Evolutionary conservation across 2,113 vertebrate genomes (phyloP).

Genomic region (Ellobius talpinus): DNA sequence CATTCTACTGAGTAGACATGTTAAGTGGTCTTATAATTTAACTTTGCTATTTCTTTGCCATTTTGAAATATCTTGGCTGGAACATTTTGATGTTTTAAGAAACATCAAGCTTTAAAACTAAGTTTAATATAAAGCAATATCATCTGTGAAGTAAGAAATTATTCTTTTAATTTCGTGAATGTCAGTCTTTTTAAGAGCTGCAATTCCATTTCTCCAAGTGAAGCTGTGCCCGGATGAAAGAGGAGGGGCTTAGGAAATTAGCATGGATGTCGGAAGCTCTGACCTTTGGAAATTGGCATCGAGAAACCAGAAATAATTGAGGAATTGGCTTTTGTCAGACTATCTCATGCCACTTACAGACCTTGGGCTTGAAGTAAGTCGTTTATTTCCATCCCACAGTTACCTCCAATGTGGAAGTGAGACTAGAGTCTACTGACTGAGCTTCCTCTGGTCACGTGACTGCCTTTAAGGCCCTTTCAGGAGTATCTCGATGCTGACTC

Average conservation of each 20-base stretch:
- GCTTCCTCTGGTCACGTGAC: not conserved
- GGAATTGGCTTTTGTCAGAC: not conserved
- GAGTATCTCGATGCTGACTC: not conserved
- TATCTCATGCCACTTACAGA: not conserved
- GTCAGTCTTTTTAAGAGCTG: too few species aligned
- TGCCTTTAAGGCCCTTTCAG: not conserved
- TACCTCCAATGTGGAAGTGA: not conserved
- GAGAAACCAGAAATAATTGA: not conserved
- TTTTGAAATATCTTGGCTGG: not conserved
- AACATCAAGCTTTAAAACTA: conserved; percentile 29
- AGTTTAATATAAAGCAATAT: conserved; percentile 27
- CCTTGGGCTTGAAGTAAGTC: not conserved
- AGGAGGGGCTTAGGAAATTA: not conserved
- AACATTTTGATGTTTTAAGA: conserved; percentile 46
- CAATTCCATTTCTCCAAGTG: not conserved
- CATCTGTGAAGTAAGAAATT: not conserved
- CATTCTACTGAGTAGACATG: not conserved
- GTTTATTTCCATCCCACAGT: not conserved
- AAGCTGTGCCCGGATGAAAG: not conserved
- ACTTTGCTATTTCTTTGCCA: not conserved
- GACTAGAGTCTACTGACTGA: not conserved
- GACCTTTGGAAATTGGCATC: conserved; percentile 18
- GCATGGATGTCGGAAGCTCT: not conserved
- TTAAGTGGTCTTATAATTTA: not conserved
- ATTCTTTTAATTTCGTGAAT: too few species aligned